phyloP scores from a whole-genome alignment of 2,888 invertebrate genomes.

The Caenorhabditis sp. region DNA sequence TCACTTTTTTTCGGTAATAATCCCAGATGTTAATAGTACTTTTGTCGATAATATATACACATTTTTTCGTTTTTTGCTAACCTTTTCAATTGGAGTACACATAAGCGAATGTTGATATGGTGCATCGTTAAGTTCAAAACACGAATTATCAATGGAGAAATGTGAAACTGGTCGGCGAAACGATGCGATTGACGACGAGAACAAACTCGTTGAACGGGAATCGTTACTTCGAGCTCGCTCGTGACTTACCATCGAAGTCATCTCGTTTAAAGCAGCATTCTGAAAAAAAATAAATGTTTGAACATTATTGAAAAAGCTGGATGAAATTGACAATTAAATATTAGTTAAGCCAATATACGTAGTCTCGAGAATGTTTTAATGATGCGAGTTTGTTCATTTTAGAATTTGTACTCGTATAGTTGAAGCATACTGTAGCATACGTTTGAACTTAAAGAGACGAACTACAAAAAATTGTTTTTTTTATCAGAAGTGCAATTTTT shows the following conservation, averaged over 20 bases:
- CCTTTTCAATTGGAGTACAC: constrained; percentile 41
- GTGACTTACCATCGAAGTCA: constrained; percentile 17
- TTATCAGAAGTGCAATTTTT: too few species aligned
- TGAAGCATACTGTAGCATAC: neutral
- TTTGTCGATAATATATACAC: neutral
- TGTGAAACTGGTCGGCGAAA: constrained; percentile 48
- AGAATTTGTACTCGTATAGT: neutral
- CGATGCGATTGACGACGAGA: constrained; percentile 37
- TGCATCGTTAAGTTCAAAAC: constrained; percentile 48
- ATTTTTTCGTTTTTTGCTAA: constrained; percentile 4
- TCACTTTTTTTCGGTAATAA: too few species aligned
- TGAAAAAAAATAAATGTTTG: neutral
- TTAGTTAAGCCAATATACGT: neutral
- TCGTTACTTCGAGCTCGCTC: constrained; percentile 41
- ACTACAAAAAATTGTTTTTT: too few species aligned
- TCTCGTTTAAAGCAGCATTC: constrained; percentile 23
- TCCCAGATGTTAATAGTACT: neutral
- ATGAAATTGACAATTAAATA: neutral
- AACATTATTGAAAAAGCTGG: too few species aligned
- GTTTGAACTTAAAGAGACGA: too few species aligned
- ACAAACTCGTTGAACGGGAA: constrained; percentile 29
- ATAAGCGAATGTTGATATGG: constrained; percentile 27
- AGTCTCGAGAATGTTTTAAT: too few species aligned
- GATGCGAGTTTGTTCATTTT: neutral
- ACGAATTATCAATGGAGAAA: constrained; percentile 58